Base-by-base conservation (phyloP, 64 coral and sea anemone species). In the Montipora efflorescens region DNA sequence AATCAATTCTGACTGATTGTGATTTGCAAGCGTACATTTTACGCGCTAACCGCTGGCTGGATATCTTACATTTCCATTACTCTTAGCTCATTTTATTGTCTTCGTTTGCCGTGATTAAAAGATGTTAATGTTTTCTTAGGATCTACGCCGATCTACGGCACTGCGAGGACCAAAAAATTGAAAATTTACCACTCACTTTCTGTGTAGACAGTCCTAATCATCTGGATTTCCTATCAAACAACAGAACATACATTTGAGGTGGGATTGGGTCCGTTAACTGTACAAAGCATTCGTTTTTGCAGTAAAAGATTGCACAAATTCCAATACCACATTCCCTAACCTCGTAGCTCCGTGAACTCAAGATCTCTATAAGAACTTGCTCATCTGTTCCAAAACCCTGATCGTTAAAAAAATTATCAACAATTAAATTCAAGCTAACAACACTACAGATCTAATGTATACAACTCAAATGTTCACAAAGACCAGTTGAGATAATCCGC, bases 371-470 rank as follows among this genome's bases (percentile, higher is more conserved):
- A 4, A 93, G 62, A 51, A 87, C 83, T 48, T 85, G 55, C 2
- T 93, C 91, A 15, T 93, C 49, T 19, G 91, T 93, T 67, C 91
- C 91, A 36, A 93, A 7, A 67, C 91, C 91, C 91, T 93, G 67
- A 18, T 47, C 49, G 48, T 8, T 8, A 67, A 48, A 3, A 0
- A 62, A 83, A 1, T 74, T 1, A 64, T 52, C 28, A 75, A 7
- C 16, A 76, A 20, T 77, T 74, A 13, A 48, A n/a, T 36, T 36
- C 36, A 36, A 36, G 36, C 36, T 36, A 36, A 9, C 13, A 51
- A 2, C 43, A 87, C 7, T 0, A 10, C 7, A 50, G 10, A 36
- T 21, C 0, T 36, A 36, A 36, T 36, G 36, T 2, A 1, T 2
- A 36, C 36, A 2, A 36, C 36, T 36, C 36, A 36, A 36, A 36